These are phyloP conservation scores for Mormyrops boulengeri DNA, from an alignment of 2,797 vertebrate genomes.

Conservation along the genomic window DNA sequence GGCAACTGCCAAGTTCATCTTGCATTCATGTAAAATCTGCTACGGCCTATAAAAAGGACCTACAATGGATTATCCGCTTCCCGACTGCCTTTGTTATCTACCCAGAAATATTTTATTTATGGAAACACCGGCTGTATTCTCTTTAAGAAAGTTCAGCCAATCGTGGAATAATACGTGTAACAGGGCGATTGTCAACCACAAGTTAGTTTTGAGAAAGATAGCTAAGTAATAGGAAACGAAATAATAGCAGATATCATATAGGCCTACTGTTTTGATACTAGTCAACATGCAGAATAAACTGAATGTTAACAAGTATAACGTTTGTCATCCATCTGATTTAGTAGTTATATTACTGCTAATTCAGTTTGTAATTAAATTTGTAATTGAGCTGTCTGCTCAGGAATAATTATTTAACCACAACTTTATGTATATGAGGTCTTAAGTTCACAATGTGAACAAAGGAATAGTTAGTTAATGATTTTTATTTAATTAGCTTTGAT, in stretches of 20 bases:
- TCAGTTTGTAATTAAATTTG: background rate
- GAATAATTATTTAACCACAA: background rate
- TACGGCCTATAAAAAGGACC: background rate
- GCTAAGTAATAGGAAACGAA: background rate
- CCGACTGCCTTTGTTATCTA: background rate
- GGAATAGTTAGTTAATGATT: background rate
- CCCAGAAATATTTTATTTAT: constrained; percentile 20
- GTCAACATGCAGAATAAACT: background rate
- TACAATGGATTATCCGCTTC: background rate
- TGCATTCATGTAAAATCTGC: background rate
- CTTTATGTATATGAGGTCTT: background rate
- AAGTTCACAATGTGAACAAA: background rate
- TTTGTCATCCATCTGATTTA: background rate
- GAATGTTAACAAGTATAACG: background rate
- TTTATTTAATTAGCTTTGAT: constrained; percentile 8
- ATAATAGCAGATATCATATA: background rate
- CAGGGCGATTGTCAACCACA: background rate
- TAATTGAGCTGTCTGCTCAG: background rate
- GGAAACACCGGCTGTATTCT: constrained; percentile 1
- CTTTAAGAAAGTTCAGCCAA: background rate
- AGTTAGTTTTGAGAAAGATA: background rate
- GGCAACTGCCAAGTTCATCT: background rate
- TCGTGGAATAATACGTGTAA: background rate
- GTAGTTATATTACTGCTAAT: background rate
- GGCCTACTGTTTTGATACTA: background rate